Base-by-base conservation (phyloP, 2,113 vertebrate species). In the Poecile atricapillus region DNA sequence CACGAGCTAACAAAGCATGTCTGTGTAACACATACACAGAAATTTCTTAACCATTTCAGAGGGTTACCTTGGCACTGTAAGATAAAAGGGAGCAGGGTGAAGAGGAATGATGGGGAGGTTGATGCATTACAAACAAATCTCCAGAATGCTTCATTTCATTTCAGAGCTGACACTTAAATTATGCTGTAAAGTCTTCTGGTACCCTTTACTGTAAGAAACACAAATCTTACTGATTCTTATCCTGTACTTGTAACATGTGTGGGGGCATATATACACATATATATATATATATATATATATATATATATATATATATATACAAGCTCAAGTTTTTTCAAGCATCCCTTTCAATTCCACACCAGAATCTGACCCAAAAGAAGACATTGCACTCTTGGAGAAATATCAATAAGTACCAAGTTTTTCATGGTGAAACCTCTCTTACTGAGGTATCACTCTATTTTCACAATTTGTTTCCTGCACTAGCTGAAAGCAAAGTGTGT, bases 211-310 rank as follows among this genome's bases (percentile, higher is more conserved):
- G 59, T 49, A 89, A 95, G 71, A 47, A 62, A 28, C 27, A 77
- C 50, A 88, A 86, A 77, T 81, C 50, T 80, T 68, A 46, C 9
- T 4, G 2, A 56, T 21, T 47, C 49, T 79, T 16, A 49, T 43
- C 22, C 37, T 13, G 3, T 50, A 21, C 17, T 64, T 91, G 13
- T 37, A 43, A 74, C 3, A 1, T 33, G 9, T 6, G 7, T 23
- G 35, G 4, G 1, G 15, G 1, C 16, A 2, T 39, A 9, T 15
- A 17, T 9, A 33, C 17, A 6, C 19, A 7, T 4, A 10, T 14
- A 4, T 58, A 27, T 18, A 31, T 31, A 11, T 12, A 9, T 18
- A 35, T 44, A 27, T 3, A 43, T n/a, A 41, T 30, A 11, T 24
- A 5, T 35, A 15, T 31, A 14, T 9, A 11, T 35, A 23, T 30